Base-by-base conservation (phyloP, 2,888 invertebrate genomes). In the Ichneumoninae sp. region DNA sequence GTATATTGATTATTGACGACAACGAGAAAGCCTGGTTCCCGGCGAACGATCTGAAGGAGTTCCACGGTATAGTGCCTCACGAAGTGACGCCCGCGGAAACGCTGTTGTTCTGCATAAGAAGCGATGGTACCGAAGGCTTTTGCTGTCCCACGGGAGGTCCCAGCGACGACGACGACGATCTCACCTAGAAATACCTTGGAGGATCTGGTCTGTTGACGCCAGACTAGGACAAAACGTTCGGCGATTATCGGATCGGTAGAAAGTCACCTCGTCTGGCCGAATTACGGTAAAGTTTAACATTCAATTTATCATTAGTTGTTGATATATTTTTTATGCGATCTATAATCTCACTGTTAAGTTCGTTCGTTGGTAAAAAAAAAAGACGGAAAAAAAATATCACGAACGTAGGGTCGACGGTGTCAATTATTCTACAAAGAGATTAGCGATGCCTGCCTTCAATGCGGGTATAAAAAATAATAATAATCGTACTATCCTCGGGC, bases 11-110 rank as follows among this genome's bases (percentile, higher is more conserved):
- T 75, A 96, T 98, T 86, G 97, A 98, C 73, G 98, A 98, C 91
- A 97, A 97, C 83, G 98, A 98, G 91, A 97, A 98, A 87, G 98
- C 98, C 5, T 98, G 98, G 98, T 98, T 98, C 93, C 98, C 98
- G 0, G 97, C 97, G 0, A 96, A 97, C 44, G 98, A 98, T 91
- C 95, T 98, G 0, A 96, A 97, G 87, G 98, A 98, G 92, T 98
- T 97, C 93, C 97, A 98, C 92, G 97, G 97, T 81, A 97, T 98
- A 87, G 96, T 97, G 90, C 97, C 98, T 0, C 97, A 97, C 89
- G 96, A 96, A 92, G 97, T 97, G 0, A 97, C 97, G 0, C 94
- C 96, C 1, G 95, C 96, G 8, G 98, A 98, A 93, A 96, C 96
- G 6, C 92, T 97, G 66, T 94, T 98, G 19, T 98, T 98, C 94